These are phyloP conservation scores for Capitella teleta DNA, from an alignment of 1,140 invertebrate genomes.

Conservation along the genomic window DNA sequence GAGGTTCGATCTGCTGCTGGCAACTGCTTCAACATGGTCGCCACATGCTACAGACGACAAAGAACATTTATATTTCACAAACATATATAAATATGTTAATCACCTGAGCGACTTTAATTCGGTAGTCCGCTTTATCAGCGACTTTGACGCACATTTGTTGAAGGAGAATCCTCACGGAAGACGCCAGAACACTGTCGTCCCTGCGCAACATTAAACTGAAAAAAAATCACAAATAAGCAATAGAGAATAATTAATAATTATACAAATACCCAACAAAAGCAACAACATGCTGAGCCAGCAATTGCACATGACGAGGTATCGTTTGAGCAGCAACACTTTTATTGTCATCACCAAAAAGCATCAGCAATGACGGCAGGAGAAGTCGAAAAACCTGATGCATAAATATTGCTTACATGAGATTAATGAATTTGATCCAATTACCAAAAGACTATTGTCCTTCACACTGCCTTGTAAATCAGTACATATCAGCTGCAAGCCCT, in stretches of 20 bases:
- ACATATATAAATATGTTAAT: neutral
- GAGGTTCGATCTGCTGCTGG: neutral
- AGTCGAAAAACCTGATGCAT: conserved; percentile 42
- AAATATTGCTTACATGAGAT: neutral
- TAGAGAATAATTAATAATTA: neutral
- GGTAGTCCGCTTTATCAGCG: conserved; percentile 49
- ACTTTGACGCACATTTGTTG: conserved; percentile 50
- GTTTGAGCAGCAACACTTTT: conserved; percentile 34
- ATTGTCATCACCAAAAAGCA: conserved; percentile 26
- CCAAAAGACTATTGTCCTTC: neutral
- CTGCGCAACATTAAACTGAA: conserved; percentile 29
- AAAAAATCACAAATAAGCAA: neutral
- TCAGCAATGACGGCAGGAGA: conserved; percentile 43
- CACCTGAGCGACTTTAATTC: conserved; percentile 46
- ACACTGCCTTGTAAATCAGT: neutral
- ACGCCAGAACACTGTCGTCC: conserved; percentile 29
- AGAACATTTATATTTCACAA: conserved; percentile 4
- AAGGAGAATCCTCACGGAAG: conserved; percentile 43
- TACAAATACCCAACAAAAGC: conserved; percentile 42
- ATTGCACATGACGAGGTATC: conserved; percentile 33
- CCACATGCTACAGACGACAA: neutral
- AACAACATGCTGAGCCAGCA: conserved; percentile 45
- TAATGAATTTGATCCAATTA: neutral
- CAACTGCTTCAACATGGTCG: neutral
- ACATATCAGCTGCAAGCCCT: neutral